Conservation (phyloP, 2,888 invertebrate species). For the Gymnocheta viridis region DNA sequence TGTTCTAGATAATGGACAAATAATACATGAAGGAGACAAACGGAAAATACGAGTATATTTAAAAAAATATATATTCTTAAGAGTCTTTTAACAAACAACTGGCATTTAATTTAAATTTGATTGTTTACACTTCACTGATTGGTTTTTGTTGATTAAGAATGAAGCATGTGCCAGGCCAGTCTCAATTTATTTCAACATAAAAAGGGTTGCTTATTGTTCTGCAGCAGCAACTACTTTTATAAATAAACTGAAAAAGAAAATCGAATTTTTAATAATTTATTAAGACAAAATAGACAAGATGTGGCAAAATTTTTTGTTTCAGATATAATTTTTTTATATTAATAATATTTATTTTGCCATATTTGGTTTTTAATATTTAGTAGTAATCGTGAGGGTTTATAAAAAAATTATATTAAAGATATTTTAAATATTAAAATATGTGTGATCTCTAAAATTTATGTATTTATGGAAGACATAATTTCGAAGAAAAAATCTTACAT, state of each 20-base stretch:
- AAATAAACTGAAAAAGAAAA: slow-evolving; percentile 35
- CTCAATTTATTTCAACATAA: neutral
- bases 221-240: neutral
- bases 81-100: slow-evolving; percentile 39
- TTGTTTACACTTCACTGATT: slow-evolving; percentile 62
- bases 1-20: slow-evolving; percentile 47
- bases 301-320: too few species aligned
- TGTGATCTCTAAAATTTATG: too few species aligned
- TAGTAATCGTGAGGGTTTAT: too few species aligned
- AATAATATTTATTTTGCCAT: too few species aligned
- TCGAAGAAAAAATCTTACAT: too few species aligned
- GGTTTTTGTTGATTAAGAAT: slow-evolving; percentile 53
- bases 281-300: neutral
- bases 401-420: too few species aligned
- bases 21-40: slow-evolving; percentile 33
- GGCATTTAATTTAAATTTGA: slow-evolving; percentile 67
- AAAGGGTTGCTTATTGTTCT: slow-evolving; percentile 30
- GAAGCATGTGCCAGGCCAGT: neutral
- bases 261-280: slow-evolving; percentile 64
- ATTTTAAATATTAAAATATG: too few species aligned
- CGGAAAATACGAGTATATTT: slow-evolving; percentile 1
- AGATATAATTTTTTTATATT: too few species aligned
- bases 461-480: too few species aligned
- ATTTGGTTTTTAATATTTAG: too few species aligned
- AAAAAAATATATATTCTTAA: slow-evolving; percentile 28